These are phyloP conservation scores for Tetrax tetrax DNA, from an alignment of 2,113 vertebrate species.

Conservation along the genomic window DNA sequence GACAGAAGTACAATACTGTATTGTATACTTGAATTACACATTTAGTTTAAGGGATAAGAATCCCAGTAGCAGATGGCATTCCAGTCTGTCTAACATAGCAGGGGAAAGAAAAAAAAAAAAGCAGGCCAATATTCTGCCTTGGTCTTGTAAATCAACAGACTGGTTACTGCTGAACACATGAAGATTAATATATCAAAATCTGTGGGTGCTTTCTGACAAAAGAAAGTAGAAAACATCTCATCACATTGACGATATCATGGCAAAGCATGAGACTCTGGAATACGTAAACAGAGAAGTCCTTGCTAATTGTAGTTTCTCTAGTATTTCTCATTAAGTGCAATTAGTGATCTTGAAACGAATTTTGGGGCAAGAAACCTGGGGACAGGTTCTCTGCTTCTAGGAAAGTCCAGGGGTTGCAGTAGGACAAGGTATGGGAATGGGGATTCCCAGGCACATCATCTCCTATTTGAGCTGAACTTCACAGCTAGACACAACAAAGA, in stretches of 20 bases:
- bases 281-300: background rate
- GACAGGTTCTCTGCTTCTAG: background rate
- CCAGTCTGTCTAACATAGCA: conserved; percentile 57
- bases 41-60: conserved; percentile 72
- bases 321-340: background rate
- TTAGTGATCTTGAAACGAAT: background rate
- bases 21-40: conserved; percentile 59
- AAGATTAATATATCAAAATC: conserved; percentile 59
- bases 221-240: background rate
- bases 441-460: background rate
- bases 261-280: background rate
- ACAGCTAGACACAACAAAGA: background rate
- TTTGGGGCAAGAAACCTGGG: background rate
- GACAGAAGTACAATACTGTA: conserved; percentile 65
- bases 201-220: background rate
- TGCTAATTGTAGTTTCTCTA: background rate
- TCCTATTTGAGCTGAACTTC: background rate
- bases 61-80: conserved; percentile 73
- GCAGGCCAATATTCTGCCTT: conserved; percentile 33
- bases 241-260: accelerated
- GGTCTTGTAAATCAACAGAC: conserved; percentile 64
- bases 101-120: background rate
- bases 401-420: background rate
- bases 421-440: background rate
- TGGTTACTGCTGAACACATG: conserved; percentile 11